A percentile compares a stretch with the other conserved stretches of the same genome.
Evolutionary conservation across 2,797 vertebrate genomes (phyloP).

Genomic region (Helostoma temminkii): DNA sequence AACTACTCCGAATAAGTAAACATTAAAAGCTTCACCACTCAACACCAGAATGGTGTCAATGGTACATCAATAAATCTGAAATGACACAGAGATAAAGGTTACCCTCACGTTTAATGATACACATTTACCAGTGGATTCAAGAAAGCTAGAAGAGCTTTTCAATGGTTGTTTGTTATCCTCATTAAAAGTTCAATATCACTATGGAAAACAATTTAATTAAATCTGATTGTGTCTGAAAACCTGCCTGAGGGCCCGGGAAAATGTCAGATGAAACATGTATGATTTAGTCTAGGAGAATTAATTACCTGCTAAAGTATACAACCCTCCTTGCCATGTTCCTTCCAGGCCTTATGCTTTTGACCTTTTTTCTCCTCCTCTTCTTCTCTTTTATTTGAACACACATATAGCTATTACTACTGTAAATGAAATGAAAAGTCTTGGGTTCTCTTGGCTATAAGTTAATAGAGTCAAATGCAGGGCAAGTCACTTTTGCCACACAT

Average conservation of each 20-base stretch:
- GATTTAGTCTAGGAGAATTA: conserved; percentile 81
- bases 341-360: conserved; percentile 43
- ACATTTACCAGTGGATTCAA: conserved; percentile 61
- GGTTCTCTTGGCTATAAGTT: conserved; percentile 35
- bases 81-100: conserved; percentile 70
- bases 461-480: conserved; percentile 46
- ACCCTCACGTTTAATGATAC: conserved; percentile 63
- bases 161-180: conserved; percentile 81
- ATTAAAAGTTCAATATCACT: conserved; percentile 84
- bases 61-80: conserved; percentile 57
- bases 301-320: conserved; percentile 70
- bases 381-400: no score
- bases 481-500: conserved; percentile 35
- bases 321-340: conserved; percentile 52
- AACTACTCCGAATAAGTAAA: no score
- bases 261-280: conserved; percentile 77
- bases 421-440: no score
- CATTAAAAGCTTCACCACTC: no score
- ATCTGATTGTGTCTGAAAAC: conserved; percentile 82
- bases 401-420: no score
- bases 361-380: conserved; percentile 37
- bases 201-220: conserved; percentile 86
- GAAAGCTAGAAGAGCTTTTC: conserved; percentile 35
- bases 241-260: conserved; percentile 73
- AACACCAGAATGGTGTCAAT: no score